Percentiles rank a stretch among this genome's conserved stretches.
Evolutionary conservation across 1,140 invertebrate species (phyloP).

Genomic region (Meteorus sp.): DNA sequence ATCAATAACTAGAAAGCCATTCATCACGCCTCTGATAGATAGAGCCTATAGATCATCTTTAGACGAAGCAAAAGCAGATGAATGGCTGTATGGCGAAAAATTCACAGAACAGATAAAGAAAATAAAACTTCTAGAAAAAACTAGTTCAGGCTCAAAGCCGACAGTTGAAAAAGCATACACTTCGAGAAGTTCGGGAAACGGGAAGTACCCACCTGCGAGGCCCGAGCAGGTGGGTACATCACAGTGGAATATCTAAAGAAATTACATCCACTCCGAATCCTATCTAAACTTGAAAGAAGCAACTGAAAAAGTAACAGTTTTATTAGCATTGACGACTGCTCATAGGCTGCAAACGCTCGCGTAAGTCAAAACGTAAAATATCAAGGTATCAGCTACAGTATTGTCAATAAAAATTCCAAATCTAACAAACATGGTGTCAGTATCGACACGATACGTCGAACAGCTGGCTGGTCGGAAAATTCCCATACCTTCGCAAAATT

Average conservation of each 20-base stretch:
- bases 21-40: slow-evolving; percentile 22
- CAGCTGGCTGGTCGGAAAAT: slow-evolving; percentile 5
- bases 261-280: slow-evolving; percentile 24
- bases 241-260: slow-evolving; percentile 23
- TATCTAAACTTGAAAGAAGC: slow-evolving; percentile 20
- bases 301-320: slow-evolving; percentile 29
- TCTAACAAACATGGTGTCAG: slow-evolving; percentile 6
- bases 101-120: slow-evolving; percentile 23
- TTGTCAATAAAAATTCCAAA: slow-evolving; percentile 29
- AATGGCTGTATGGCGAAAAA: slow-evolving; percentile 25
- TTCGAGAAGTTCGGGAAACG: slow-evolving; percentile 9
- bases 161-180: not conserved
- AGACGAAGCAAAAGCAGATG: slow-evolving; percentile 12
- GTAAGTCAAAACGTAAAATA: slow-evolving; percentile 31
- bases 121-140: slow-evolving; percentile 11
- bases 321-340: slow-evolving; percentile 32
- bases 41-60: slow-evolving; percentile 18
- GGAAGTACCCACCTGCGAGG: slow-evolving; percentile 16
- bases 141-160: slow-evolving; percentile 2
- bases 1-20: slow-evolving; percentile 17
- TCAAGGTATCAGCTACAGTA: not conserved
- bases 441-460: slow-evolving; percentile 10
- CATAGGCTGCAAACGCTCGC: slow-evolving; percentile 35
- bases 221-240: slow-evolving; percentile 16
- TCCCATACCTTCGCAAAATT: slow-evolving; percentile 4